Evolutionary conservation across 2,797 vertebrate genomes (phyloP).

Genomic region (Pachyuromys duprasi): DNA sequence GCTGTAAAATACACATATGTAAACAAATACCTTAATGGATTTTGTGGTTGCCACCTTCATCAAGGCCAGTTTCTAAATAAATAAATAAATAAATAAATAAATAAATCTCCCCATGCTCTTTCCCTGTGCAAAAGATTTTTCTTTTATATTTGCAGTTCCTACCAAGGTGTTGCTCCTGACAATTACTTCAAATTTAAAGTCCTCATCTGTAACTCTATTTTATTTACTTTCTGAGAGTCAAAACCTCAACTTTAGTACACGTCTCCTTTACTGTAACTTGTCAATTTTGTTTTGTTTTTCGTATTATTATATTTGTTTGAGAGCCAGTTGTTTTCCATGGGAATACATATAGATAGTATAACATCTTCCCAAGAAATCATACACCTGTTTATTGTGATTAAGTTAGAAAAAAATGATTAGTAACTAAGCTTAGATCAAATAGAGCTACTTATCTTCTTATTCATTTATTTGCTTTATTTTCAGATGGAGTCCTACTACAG

Average conservation of each 20-base stretch:
- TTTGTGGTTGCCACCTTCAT: neutral
- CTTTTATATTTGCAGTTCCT: neutral
- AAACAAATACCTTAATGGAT: neutral
- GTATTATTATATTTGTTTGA: constrained; percentile 30
- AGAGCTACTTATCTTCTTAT: neutral
- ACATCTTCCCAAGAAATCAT: neutral
- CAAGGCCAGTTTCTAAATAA: neutral
- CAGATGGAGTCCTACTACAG: neutral
- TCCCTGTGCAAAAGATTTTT: neutral
- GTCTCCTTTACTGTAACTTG: neutral
- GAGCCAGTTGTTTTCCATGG: neutral
- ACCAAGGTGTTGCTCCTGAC: neutral
- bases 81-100: too few species aligned
- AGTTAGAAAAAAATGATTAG: neutral
- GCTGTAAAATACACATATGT: neutral
- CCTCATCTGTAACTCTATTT: neutral
- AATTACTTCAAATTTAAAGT: constrained; percentile 37
- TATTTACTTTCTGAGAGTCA: constrained; percentile 1
- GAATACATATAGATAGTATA: neutral
- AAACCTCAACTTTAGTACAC: neutral
- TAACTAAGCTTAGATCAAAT: neutral
- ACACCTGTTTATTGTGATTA: constrained; percentile 26
- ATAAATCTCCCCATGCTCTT: neutral
- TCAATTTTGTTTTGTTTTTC: neutral
- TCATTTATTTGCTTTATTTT: neutral